Base-by-base conservation (phyloP, 2,113 vertebrate species). In the Scomber japonicus region DNA sequence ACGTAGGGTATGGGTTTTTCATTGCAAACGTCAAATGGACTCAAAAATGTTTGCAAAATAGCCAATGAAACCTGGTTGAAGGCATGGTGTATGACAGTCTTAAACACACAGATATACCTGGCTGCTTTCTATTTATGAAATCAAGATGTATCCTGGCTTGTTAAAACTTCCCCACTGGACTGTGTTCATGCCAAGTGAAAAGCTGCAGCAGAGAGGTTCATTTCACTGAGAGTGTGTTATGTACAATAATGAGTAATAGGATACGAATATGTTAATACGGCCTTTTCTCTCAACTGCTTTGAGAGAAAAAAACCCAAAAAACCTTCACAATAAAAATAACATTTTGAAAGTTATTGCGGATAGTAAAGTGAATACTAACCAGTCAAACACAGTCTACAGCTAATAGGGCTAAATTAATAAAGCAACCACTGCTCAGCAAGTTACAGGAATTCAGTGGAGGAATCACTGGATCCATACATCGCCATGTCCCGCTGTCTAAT, bases 361-460 rank as follows among this genome's bases (percentile, higher is more conserved):
- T 46, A 69, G 51, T 51, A 40, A 60, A 3, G 24, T 27, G 46
- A 70, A 60, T 9, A 78, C 50, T 77, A 21, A 67, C 64, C 59
- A 61, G 40, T 71, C 48, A 59, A 67, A 61, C 21, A 57, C 15
- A 44, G 24, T 61, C 46, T 60, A 17, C 14, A 62, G 75, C 27
- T 75, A 57, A 74, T 30, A 45, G 59, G 44, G 15, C 27, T 53
- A n/a, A 73, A 65, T 57, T 74, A 24, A 55, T 63, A 35, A 53
- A 54, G n/a, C 27, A 31, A 68, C 40, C 0, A 51, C 17, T 30
- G 31, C 13, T 67, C 44, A 61, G 10, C 45, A 48, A 51, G 30
- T 65, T 65, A 64, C 56, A 81, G 27, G 27, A 77, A 80, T 69
- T 75, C 21, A 55, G 17, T 44, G 11, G 21, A 72, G 27, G 74